phyloP scores from a whole-genome alignment of 1,140 invertebrate genomes.

The Prorops nasuta region DNA sequence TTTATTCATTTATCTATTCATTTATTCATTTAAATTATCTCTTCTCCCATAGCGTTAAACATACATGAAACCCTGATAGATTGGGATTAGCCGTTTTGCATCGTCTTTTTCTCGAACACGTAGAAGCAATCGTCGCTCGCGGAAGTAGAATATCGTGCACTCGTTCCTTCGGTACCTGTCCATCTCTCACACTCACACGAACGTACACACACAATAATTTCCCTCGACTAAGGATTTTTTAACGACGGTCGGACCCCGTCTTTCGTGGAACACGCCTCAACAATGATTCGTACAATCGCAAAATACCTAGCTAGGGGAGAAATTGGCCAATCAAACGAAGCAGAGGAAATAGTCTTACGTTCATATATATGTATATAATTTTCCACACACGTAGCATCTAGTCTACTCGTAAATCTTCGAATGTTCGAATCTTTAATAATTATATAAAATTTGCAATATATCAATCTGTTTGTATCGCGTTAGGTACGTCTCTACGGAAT shows the following conservation, averaged over 20 bases:
- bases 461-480: no score
- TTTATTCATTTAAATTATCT: constrained; percentile 15
- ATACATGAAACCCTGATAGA: constrained; percentile 49
- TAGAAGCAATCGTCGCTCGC: background rate
- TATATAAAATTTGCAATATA: no score
- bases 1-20: constrained; percentile 28
- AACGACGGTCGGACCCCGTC: background rate
- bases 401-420: no score
- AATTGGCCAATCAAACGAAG: no score
- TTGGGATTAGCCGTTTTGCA: constrained; percentile 37
- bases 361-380: no score
- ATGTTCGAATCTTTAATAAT: no score
- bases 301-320: background rate
- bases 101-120: background rate
- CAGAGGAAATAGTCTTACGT: no score
- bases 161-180: background rate
- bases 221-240: background rate
- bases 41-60: constrained; percentile 26
- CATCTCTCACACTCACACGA: constrained; percentile 12
- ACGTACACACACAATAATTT: background rate
- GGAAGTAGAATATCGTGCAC: background rate
- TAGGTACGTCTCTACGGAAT: no score
- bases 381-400: no score
- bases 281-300: background rate
- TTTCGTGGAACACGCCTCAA: background rate